These are phyloP conservation scores for Diaphora mendica DNA, from an alignment of 2,888 invertebrate species.

Conservation along the genomic window DNA sequence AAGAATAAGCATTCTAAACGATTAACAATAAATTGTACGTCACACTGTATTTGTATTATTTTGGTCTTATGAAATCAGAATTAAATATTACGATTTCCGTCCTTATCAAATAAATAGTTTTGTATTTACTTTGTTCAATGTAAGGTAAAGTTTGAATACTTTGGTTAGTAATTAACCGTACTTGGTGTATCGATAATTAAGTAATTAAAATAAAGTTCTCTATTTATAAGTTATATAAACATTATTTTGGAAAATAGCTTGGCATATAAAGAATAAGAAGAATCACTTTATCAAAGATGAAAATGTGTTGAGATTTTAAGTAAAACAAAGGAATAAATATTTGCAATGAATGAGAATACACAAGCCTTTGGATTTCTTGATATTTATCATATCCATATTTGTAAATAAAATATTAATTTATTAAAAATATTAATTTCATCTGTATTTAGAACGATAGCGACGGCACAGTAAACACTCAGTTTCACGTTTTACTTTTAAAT, in stretches of 20 bases:
- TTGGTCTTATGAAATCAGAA: no score
- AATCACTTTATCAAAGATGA: not conserved
- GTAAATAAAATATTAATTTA: no score
- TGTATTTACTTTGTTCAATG: not conserved
- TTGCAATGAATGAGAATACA: not conserved
- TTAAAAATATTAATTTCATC: no score
- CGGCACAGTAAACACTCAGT: not conserved
- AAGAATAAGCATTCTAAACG: conserved; percentile 15
- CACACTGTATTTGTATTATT: not conserved
- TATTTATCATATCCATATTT: not conserved
- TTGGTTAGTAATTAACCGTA: not conserved
- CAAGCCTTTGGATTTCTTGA: not conserved
- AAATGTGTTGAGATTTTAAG: not conserved
- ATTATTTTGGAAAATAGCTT: no score
- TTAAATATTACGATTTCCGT: not conserved
- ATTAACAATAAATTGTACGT: not conserved
- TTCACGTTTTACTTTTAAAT: not conserved
- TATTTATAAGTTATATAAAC: not conserved
- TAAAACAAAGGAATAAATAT: not conserved
- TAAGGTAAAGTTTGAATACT: not conserved
- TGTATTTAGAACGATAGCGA: not conserved
- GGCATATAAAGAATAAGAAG: not conserved
- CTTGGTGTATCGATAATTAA: no score
- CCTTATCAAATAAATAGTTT: not conserved
- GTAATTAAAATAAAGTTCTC: not conserved